Conservation (phyloP, 2,888 invertebrate genomes). For the Lithodes maja region DNA sequence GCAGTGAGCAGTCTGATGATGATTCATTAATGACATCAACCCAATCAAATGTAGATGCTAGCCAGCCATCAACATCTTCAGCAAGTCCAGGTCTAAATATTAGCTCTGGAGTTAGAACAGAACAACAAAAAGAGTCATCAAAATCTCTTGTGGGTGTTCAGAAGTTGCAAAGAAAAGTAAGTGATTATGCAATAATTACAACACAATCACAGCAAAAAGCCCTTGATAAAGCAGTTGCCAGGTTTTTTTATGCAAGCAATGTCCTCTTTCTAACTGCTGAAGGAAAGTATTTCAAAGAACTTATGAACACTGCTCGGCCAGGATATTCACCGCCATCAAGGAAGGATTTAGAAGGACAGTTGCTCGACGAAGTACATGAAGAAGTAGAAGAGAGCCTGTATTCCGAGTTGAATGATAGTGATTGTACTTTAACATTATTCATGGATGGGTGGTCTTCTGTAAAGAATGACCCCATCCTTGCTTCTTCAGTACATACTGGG, state of each 20-base stretch:
- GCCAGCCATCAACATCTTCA: conserved; percentile 27
- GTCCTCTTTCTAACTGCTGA: conserved; percentile 1
- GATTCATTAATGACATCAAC: conserved; percentile 1
- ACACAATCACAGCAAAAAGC: conserved; percentile 9
- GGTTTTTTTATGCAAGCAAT: conserved; percentile 23
- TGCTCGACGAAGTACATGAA: conserved; percentile 22
- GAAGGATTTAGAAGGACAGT: neutral
- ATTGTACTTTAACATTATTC: conserved; percentile 21
- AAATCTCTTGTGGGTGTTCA: conserved; percentile 6
- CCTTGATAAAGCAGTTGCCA: conserved; percentile 20
- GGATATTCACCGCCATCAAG: neutral
- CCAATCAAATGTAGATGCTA: neutral
- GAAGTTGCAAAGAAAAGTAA: conserved; percentile 11
- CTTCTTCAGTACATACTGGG: conserved; percentile 29
- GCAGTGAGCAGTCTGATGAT: conserved; percentile 21
- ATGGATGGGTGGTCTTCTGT: conserved; percentile 48
- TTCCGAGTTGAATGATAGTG: conserved; percentile 20
- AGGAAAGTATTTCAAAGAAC: neutral
- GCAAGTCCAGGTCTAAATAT: neutral
- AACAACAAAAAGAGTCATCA: conserved; percentile 6
- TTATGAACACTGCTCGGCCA: neutral
- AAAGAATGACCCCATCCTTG: conserved; percentile 37
- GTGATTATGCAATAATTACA: neutral
- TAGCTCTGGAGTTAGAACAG: conserved; percentile 12
- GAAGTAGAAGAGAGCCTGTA: conserved; percentile 22